Percentiles rank a stretch among this genome's conserved stretches.
Evolutionary conservation across 2,888 invertebrate genomes (phyloP).

Genomic region (Pristionchus mayeri): DNA sequence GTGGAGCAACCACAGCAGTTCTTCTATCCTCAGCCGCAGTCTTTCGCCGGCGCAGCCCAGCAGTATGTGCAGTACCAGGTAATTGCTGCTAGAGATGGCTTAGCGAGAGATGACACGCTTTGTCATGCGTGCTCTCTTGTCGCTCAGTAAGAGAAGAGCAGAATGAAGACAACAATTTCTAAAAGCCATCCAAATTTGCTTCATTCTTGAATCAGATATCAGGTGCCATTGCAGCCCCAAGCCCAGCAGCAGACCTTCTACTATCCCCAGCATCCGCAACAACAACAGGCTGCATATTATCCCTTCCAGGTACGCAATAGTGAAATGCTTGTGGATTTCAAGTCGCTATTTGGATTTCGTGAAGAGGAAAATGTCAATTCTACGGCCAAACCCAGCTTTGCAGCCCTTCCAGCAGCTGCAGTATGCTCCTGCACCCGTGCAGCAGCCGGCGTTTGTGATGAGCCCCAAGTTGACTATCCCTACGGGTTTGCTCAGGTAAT

Average conservation of each 20-base stretch:
- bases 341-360: too few relatives aligned
- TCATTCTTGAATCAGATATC: too few relatives aligned
- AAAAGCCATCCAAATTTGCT: too few relatives aligned
- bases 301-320: conserved; percentile 17
- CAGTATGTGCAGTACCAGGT: conserved; percentile 41
- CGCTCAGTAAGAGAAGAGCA: too few relatives aligned
- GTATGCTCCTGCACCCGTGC: neutral
- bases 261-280: neutral
- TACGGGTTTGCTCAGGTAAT: conserved; percentile 14
- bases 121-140: too few relatives aligned
- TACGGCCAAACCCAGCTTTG: neutral
- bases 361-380: too few relatives aligned
- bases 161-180: too few relatives aligned
- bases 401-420: conserved; percentile 46
- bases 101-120: neutral
- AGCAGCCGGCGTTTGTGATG: neutral
- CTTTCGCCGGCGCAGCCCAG: neutral
- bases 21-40: neutral
- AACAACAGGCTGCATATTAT: neutral
- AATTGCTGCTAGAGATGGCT: neutral
- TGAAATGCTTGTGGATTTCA: too few relatives aligned
- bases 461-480: conserved; percentile 2
- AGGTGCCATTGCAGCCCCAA: neutral
- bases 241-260: neutral
- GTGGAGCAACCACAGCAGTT: neutral